A percentile compares a stretch with the other conserved stretches of the same genome.
phyloP scores from a whole-genome alignment of 2,888 invertebrate genomes.

The Cosmopolites sordidus region DNA sequence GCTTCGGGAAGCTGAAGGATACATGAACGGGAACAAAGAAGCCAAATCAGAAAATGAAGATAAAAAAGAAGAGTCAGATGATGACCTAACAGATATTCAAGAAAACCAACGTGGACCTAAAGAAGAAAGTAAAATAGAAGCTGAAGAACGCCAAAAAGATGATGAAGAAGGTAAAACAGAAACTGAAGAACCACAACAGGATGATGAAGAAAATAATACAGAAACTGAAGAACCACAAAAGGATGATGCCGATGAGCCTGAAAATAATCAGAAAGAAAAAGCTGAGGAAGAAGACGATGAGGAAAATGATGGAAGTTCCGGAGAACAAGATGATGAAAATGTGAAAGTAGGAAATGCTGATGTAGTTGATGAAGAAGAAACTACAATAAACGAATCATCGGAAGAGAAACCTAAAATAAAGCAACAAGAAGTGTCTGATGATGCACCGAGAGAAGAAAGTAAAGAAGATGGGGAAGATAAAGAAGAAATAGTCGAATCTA shows the following conservation, averaged over 20 bases:
- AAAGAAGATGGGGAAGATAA: conserved; percentile 2
- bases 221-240: conserved; percentile 1
- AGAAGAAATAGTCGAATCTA: conserved; percentile 1
- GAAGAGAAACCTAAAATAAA: neutral
- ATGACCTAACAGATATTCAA: neutral
- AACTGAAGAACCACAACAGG: conserved; percentile 3
- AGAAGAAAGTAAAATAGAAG: neutral
- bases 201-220: conserved; percentile 6
- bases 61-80: neutral
- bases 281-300: too few relatives aligned
- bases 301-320: too few relatives aligned
- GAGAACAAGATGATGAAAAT: too few relatives aligned
- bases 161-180: conserved; percentile 5
- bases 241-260: neutral
- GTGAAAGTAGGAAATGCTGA: conserved; percentile 14
- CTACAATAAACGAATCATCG: neutral
- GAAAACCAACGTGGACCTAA: neutral
- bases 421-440: conserved; percentile 1
- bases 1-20: conserved; percentile 3
- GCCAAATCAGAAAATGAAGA: neutral
- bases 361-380: conserved; percentile 1
- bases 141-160: neutral
- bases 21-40: neutral
- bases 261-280: too few relatives aligned
- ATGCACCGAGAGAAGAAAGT: conserved; percentile 1